Evolutionary conservation across 2,113 vertebrate genomes (phyloP).

Genomic region (Kryptolebias marmoratus): DNA sequence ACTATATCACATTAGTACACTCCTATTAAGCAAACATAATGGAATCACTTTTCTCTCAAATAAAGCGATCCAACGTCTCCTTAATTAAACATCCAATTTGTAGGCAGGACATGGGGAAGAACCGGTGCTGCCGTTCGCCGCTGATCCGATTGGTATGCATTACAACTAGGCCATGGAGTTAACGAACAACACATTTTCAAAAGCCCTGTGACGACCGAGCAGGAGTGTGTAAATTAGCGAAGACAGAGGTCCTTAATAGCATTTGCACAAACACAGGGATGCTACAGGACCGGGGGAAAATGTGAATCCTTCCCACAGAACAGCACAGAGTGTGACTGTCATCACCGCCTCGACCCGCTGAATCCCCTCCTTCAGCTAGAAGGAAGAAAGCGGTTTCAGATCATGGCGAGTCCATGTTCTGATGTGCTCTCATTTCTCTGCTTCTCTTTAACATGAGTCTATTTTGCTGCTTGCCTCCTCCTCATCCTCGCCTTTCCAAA

Average conservation of each 20-base stretch:
- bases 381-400: slow-evolving; percentile 21
- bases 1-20: slow-evolving; percentile 61
- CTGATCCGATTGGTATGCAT: slow-evolving; percentile 55
- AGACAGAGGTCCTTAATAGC: slow-evolving; percentile 55
- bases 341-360: slow-evolving; percentile 38
- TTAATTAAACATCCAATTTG: slow-evolving; percentile 69
- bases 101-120: slow-evolving; percentile 7
- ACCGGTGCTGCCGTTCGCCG: not conserved
- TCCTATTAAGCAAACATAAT: slow-evolving; percentile 67
- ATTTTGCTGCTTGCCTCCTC: slow-evolving; percentile 6
- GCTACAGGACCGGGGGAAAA: not conserved
- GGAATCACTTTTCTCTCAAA: slow-evolving; percentile 64
- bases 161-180: slow-evolving; percentile 19
- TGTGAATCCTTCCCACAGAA: not conserved
- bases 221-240: slow-evolving; percentile 34
- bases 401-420: slow-evolving; percentile 45
- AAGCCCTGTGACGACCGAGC: slow-evolving; percentile 14
- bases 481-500: slow-evolving; percentile 9
- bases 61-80: slow-evolving; percentile 64
- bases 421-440: slow-evolving; percentile 35
- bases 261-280: slow-evolving; percentile 42
- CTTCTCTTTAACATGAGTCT: slow-evolving; percentile 59
- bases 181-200: slow-evolving; percentile 44
- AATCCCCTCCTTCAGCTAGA: slow-evolving; percentile 9
- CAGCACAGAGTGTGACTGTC: slow-evolving; percentile 8